These are phyloP conservation scores for Gobio occitaniae DNA, from an alignment of 2,797 vertebrate species.

Conservation along the genomic window DNA sequence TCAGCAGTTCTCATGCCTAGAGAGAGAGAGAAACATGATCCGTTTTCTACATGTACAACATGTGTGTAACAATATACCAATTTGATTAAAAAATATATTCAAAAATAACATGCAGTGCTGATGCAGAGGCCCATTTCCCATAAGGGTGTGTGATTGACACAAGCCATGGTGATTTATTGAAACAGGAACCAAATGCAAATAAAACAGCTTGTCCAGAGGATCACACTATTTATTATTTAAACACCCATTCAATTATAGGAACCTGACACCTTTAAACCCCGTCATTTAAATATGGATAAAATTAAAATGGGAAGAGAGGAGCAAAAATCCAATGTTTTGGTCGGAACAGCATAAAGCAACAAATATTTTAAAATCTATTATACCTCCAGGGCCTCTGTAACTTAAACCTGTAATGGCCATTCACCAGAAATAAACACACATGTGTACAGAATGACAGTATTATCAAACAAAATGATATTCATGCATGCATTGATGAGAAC, in stretches of 20 bases:
- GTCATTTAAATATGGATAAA: not conserved
- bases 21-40: not conserved
- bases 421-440: not conserved
- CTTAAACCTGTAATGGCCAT: not conserved
- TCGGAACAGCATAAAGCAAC: not conserved
- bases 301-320: not conserved
- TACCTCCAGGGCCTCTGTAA: not conserved
- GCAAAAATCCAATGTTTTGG: not conserved
- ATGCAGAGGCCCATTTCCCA: not conserved
- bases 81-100: not conserved
- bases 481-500: not conserved
- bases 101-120: not conserved
- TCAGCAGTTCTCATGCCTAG: slow-evolving; percentile 40
- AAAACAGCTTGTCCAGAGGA: not conserved
- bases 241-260: not conserved
- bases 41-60: not conserved
- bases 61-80: not conserved
- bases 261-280: not conserved
- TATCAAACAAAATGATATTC: not conserved
- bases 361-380: not conserved
- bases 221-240: not conserved
- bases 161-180: not conserved
- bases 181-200: not conserved
- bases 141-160: not conserved
- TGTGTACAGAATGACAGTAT: not conserved